These are phyloP conservation scores for Bombus breviceps DNA, from an alignment of 1,140 invertebrate genomes.

Conservation along the genomic window DNA sequence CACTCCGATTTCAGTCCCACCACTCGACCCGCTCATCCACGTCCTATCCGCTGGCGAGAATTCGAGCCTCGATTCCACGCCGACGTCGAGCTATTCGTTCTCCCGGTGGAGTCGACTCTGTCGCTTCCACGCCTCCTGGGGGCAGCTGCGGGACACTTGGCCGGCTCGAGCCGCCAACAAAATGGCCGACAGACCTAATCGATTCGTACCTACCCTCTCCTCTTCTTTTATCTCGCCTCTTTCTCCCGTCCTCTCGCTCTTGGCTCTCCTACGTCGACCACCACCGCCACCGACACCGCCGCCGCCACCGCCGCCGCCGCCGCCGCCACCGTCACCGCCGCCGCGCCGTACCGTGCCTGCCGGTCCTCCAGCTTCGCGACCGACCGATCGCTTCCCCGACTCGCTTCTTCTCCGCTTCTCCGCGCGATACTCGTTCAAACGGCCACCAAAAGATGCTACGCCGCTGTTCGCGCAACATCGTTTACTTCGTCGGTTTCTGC, in stretches of 20 bases:
- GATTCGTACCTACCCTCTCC: conserved; percentile 69
- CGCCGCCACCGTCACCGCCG: too few relatives aligned
- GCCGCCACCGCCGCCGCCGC: not conserved
- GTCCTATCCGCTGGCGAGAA: conserved; percentile 60
- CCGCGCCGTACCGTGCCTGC: not conserved
- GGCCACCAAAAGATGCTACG: conserved; percentile 7
- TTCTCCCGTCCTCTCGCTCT: not conserved
- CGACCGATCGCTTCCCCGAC: conserved; percentile 35
- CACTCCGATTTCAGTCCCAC: conserved; percentile 19
- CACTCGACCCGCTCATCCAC: not conserved
- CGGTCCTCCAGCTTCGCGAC: conserved; percentile 29
- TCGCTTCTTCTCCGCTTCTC: not conserved
- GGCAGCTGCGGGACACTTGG: conserved; percentile 38
- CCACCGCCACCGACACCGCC: not conserved
- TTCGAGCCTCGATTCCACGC: conserved; percentile 45
- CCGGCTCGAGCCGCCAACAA: conserved; percentile 73
- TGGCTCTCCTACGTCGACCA: not conserved
- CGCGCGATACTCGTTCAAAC: not conserved
- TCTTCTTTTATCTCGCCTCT: conserved; percentile 20
- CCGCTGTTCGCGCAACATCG: not conserved
- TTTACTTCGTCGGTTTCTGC: not conserved
- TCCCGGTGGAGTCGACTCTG: conserved; percentile 61
- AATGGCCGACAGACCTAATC: conserved; percentile 79
- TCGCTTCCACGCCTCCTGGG: conserved; percentile 72
- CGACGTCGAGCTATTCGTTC: conserved; percentile 59